Percentiles rank a stretch among this genome's conserved stretches.
phyloP scores from a whole-genome alignment of 2,113 vertebrate species.

The Abramis brama region DNA sequence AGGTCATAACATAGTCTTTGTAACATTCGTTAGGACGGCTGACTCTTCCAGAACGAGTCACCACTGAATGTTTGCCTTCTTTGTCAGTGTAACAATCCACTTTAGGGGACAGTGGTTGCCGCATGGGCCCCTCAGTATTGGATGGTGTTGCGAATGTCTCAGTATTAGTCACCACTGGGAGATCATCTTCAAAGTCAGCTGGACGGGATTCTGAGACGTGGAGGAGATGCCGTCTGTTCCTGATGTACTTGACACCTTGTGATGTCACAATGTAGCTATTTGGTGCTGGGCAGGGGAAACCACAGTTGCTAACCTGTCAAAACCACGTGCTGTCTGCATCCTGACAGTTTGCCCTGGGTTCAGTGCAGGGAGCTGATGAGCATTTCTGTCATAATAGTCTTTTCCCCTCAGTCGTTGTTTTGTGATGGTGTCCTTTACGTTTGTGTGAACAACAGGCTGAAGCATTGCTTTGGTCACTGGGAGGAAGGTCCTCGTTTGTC shows the following conservation, averaged over 20 bases:
- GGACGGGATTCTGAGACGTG: background rate
- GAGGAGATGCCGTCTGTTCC: background rate
- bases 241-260: background rate
- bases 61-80: background rate
- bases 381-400: slow-evolving; percentile 4
- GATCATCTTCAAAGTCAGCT: background rate
- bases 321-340: background rate
- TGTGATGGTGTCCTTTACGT: background rate
- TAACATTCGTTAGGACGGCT: background rate
- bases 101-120: background rate
- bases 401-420: slow-evolving; percentile 8
- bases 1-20: background rate
- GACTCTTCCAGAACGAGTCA: background rate
- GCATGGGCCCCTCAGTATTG: background rate
- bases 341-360: no score
- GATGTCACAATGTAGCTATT: background rate
- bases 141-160: background rate
- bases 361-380: background rate
- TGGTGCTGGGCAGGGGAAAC: background rate
- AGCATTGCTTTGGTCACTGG: background rate
- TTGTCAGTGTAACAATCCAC: background rate
- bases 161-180: background rate
- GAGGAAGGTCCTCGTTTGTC: background rate
- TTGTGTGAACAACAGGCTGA: background rate
- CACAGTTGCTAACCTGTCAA: slow-evolving; percentile 8